phyloP scores from a whole-genome alignment of 2,113 vertebrate species.

The Neotoma lepida region DNA sequence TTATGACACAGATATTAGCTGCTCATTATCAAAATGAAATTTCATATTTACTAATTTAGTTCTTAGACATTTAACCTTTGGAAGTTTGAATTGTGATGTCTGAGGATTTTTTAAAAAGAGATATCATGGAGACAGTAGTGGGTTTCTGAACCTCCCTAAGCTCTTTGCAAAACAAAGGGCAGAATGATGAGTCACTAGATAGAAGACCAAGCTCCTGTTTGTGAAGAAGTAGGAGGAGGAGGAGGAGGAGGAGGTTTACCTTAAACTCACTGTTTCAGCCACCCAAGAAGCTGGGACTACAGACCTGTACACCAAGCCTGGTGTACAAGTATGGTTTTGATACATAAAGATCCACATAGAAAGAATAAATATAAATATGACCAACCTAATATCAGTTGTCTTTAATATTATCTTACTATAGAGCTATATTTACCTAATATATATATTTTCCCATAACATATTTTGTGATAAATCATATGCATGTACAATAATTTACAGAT shows the following conservation, averaged over 20 bases:
- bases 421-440: neutral
- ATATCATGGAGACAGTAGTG: neutral
- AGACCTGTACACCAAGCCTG: neutral
- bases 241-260: neutral
- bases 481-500: neutral
- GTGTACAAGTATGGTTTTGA: neutral
- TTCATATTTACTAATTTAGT: neutral
- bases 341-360: neutral
- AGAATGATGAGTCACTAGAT: slow-evolving; percentile 52
- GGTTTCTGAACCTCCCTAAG: neutral
- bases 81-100: neutral
- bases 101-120: slow-evolving; percentile 7
- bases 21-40: neutral
- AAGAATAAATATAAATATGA: neutral
- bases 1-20: neutral
- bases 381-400: neutral
- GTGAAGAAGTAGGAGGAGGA: neutral
- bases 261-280: neutral
- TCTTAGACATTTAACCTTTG: slow-evolving; percentile 10
- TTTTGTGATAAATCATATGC: neutral
- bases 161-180: slow-evolving; percentile 51
- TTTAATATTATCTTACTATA: neutral
- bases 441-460: neutral
- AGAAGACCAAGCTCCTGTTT: slow-evolving; percentile 66
- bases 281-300: no score